Percentiles rank a stretch among this genome's conserved stretches.
Conservation (phyloP, 2,888 invertebrate species). For the Drosophila colorata region DNA sequence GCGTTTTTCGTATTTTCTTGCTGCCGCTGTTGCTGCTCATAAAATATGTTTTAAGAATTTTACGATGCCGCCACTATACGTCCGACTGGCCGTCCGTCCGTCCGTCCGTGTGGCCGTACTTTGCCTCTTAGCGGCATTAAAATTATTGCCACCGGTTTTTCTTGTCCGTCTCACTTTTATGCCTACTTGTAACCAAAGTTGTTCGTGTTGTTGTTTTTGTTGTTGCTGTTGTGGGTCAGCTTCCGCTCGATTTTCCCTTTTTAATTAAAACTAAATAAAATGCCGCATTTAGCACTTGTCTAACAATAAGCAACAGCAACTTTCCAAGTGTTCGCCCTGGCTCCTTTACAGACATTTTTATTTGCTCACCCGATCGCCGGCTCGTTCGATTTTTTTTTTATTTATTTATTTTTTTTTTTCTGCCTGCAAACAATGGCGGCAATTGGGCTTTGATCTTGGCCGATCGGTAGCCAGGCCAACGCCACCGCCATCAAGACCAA, state of each 20-base stretch:
- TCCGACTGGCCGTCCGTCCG: slow-evolving; percentile 1
- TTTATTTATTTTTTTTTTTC: slow-evolving; percentile 4
- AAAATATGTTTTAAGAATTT: slow-evolving; percentile 82
- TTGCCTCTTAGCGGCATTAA: slow-evolving; percentile 67
- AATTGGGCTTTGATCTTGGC: slow-evolving; percentile 67
- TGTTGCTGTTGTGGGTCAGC: slow-evolving; percentile 43
- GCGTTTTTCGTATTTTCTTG: slow-evolving; percentile 74
- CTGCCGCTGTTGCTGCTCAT: slow-evolving; percentile 57
- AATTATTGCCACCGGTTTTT: slow-evolving; percentile 78
- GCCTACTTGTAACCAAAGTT: slow-evolving; percentile 62
- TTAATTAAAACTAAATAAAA: slow-evolving; percentile 72
- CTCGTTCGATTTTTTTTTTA: slow-evolving; percentile 7
- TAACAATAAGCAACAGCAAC: slow-evolving; percentile 56
- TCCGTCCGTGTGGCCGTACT: slow-evolving; percentile 24
- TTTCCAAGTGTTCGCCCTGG: slow-evolving; percentile 60
- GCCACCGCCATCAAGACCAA: slow-evolving; percentile 73
- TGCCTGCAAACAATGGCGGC: slow-evolving; percentile 72
- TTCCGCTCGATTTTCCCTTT: slow-evolving; percentile 75
- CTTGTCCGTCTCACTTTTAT: slow-evolving; percentile 67
- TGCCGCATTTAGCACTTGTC: slow-evolving; percentile 75
- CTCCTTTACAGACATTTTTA: slow-evolving; percentile 53
- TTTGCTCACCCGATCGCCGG: slow-evolving; percentile 38
- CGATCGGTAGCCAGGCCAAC: slow-evolving; percentile 75
- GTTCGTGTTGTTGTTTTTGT: slow-evolving; percentile 6
- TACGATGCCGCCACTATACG: slow-evolving; percentile 70